Evolutionary conservation across 2,113 vertebrate genomes (phyloP), one percentile per base, ranked within the genome.

Genomic region (Perca flavescens): DNA sequence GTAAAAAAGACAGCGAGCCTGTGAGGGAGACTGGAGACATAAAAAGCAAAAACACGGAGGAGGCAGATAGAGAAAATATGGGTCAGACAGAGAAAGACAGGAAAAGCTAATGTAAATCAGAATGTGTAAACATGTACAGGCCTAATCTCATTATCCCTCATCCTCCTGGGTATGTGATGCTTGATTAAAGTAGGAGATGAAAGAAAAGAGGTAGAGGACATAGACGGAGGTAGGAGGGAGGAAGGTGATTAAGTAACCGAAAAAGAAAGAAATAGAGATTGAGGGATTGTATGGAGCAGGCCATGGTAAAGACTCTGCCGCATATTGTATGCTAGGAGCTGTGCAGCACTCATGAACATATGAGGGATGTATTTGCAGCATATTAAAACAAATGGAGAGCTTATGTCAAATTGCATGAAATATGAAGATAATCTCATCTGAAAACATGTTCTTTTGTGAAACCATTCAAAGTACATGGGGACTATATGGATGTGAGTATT

Each of bases 81-180:
- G 92, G 92, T 92, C 91, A 93, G 86, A 90, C 83, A 64, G 75
- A 88, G 84, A 91, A 89, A 90, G 84, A 78, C 80, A 67, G 83
- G 22, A 47, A 74, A 83, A n/a, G 86, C 88, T 84, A 85, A 82
- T 93, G 90, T 91, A 88, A 92, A 94, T 93, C 84, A 89, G 89
- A 90, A 88, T 75, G 80, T 89, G 90, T 94, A 92, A 92, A 94
- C 92, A 93, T 88, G 88, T 90, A 91, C 79, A 75, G 89, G 82
- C 84, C 80, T 93, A 93, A 95, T 95, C 89, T 91, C 87, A 91
- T 94, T 94, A 93, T 91, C 82, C 89, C 68, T 57, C 47, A 17
- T 77, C 84, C 86, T 91, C 83, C 82, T 66, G 76, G 82, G 87
- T 70, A 74, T 83, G 52, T 68, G 86, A 91, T 49, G 86, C 76